Base-by-base conservation (phyloP, 1,140 invertebrate species). In the Theocolax elegans region DNA sequence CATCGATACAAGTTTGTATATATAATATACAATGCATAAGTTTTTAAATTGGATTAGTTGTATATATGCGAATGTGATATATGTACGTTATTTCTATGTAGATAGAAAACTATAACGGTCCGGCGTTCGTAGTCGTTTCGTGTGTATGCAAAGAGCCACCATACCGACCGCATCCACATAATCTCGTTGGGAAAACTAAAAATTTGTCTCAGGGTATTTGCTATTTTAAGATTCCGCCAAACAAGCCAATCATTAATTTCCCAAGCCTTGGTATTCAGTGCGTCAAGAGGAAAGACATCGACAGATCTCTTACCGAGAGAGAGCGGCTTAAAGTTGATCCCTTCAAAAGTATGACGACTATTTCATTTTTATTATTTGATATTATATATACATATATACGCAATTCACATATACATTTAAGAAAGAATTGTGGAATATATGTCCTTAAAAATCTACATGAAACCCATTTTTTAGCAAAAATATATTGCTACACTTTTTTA, bases 211-310 rank as follows among this genome's bases (percentile, higher is more conserved):
- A 92, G 78, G 97, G 97, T 38, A 94, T 98, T 29, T 98, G 95
- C 84, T 96, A 94, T 0, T 85, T 95, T 62, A 91, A 92, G 82
- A 90, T 98, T 25, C 87, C 89, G 49, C 88, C 88, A 8, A 92
- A 94, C 66, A 90, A 90, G 29, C 93, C 93, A 91, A 88, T 90
- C 6, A 90, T 91, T 13, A 89, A 90, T 35, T 98, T 99, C 81
- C 92, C 92, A 49, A 96, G 97, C 86, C 88, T 99, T 73, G 96
- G 97, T 7, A 98, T 99, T 75, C 97, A 98, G 79, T 99, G 97
- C 87, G 95, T 98, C 2, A 98, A 98, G 85, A 94, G 95, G 74
- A 95, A 95, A 80, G 96, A 98, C 80, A 95, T 99, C 35, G 92
- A 95, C 74, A 91, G 92, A 15, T 93, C 95, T 9, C 87, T 99